Evolutionary conservation across 2,113 vertebrate species (phyloP).

Genomic region (Datnioides undecimradiatus): DNA sequence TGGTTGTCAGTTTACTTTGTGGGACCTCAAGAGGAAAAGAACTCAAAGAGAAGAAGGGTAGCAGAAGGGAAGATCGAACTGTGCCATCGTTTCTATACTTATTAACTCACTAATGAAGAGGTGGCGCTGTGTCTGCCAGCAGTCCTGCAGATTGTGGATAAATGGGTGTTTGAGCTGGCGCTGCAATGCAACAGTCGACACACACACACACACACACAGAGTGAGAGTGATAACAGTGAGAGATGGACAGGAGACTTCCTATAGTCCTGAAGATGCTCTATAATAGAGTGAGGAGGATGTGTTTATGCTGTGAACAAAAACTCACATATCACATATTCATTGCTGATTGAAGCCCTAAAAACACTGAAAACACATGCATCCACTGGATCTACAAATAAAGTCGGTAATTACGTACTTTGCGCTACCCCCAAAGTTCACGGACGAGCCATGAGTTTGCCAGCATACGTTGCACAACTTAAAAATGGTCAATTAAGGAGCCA

Average conservation of each 20-base stretch:
- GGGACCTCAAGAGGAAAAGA: not conserved
- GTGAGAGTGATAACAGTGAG: constrained; percentile 36
- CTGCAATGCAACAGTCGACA: constrained; percentile 84
- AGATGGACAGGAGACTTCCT: not conserved
- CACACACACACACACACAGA: constrained; percentile 25
- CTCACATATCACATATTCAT: not conserved
- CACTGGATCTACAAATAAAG: not conserved
- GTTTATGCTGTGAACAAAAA: not conserved
- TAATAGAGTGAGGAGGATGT: not conserved
- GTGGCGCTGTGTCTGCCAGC: constrained; percentile 92
- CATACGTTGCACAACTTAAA: not conserved
- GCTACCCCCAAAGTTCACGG: not conserved
- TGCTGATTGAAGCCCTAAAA: not conserved
- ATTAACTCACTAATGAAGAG: constrained; percentile 94
- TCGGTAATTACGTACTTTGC: not conserved
- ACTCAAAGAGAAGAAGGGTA: not conserved
- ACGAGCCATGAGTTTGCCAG: not conserved
- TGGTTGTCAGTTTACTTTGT: not conserved
- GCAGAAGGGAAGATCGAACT: constrained; percentile 8
- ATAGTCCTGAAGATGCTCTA: not conserved
- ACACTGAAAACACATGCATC: not conserved
- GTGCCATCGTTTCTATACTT: constrained; percentile 46
- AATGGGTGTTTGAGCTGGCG: constrained; percentile 91
- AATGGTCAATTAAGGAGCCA: not conserved
- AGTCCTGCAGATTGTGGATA: constrained; percentile 90